Conservation (phyloP, 2,113 vertebrate genomes). For the Centropristis striata region DNA sequence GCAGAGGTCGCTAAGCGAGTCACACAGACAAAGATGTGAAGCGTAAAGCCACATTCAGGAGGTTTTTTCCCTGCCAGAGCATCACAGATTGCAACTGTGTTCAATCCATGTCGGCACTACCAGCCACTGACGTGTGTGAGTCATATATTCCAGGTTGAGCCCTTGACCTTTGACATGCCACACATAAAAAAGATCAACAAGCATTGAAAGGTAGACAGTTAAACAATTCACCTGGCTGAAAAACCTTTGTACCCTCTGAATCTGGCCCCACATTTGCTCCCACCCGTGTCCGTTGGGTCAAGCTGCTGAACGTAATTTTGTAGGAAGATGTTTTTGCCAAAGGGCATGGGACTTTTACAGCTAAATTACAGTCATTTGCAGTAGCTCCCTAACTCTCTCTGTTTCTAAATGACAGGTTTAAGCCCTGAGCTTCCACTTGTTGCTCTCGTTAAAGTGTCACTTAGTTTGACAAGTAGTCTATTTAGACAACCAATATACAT, state of each 20-base stretch:
- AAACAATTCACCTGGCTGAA: conserved; percentile 32
- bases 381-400: not conserved
- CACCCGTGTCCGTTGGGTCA: not conserved
- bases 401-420: conserved; percentile 26
- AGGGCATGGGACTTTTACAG: not conserved
- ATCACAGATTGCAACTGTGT: not conserved
- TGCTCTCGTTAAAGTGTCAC: conserved; percentile 45
- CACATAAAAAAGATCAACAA: conserved; percentile 7
- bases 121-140: not conserved
- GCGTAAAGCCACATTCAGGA: not conserved
- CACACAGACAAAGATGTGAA: not conserved
- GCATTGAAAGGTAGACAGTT: conserved; percentile 10
- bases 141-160: not conserved
- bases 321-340: conserved; percentile 9
- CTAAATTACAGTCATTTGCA: conserved; percentile 31
- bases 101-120: not conserved
- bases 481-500: conserved; percentile 47
- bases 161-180: not conserved
- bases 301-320: conserved; percentile 7
- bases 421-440: conserved; percentile 17
- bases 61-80: not conserved
- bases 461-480: conserved; percentile 50
- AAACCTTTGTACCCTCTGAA: conserved; percentile 20
- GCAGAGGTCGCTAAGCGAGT: not conserved
- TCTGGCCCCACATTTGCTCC: conserved; percentile 3